phyloP scores from a whole-genome alignment of 1,140 invertebrate genomes.

The Steinernema feltiae region DNA sequence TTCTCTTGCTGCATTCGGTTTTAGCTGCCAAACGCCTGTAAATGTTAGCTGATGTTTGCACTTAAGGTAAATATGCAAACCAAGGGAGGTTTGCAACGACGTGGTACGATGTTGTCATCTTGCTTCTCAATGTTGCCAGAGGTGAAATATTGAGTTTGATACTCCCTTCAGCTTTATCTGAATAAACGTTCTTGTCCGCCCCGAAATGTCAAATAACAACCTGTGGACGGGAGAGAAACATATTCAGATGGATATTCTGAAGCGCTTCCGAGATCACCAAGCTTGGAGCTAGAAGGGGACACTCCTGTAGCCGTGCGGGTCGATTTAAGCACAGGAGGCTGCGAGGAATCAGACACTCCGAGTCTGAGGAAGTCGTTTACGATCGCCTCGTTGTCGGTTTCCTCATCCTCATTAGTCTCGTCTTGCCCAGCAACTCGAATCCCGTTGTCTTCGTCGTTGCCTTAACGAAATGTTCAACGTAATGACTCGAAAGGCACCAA shows the following conservation, averaged over 20 bases:
- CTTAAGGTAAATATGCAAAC: constrained; percentile 23
- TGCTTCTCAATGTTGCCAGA: constrained; percentile 16
- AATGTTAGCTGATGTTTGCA: not conserved
- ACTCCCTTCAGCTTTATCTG: too few relatives aligned
- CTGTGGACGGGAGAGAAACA: not conserved
- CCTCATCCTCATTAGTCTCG: not conserved
- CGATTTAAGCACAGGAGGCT: not conserved
- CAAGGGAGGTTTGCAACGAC: constrained; percentile 38
- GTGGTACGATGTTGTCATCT: constrained; percentile 32
- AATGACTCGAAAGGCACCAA: not conserved
- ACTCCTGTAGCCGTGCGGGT: not conserved
- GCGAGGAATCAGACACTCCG: not conserved
- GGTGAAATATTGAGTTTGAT: constrained; percentile 29
- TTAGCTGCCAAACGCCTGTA: constrained; percentile 48
- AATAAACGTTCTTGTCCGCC: too few relatives aligned
- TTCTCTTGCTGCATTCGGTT: constrained; percentile 44
- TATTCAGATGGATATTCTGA: not conserved
- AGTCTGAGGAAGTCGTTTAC: not conserved
- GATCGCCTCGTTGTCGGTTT: not conserved
- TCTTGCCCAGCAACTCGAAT: not conserved
- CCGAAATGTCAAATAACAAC: not conserved
- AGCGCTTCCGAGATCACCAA: not conserved
- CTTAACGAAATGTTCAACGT: not conserved
- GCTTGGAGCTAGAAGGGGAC: not conserved
- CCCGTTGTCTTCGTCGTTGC: not conserved